These are phyloP conservation scores for Acanthopagrus latus DNA, from an alignment of 2,797 vertebrate species.

Conservation along the genomic window DNA sequence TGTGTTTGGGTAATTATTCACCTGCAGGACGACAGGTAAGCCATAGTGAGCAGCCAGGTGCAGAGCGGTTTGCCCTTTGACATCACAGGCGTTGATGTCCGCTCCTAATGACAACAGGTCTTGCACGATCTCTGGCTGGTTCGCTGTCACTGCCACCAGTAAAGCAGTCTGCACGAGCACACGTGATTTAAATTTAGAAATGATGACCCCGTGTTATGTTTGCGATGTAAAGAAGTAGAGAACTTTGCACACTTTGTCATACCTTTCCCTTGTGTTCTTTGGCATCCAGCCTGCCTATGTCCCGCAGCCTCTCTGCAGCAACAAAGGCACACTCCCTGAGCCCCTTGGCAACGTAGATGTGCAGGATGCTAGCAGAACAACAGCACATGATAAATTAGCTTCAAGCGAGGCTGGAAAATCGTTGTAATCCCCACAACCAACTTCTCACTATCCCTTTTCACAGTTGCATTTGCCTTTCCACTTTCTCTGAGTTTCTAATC, in stretches of 20 bases:
- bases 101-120: conserved; percentile 90
- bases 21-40: conserved; percentile 88
- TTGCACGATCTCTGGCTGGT: conserved; percentile 90
- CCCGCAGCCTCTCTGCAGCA: conserved; percentile 87
- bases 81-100: conserved; percentile 88
- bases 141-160: conserved; percentile 91
- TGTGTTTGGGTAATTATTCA: conserved; percentile 58
- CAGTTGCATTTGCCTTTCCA: not conserved
- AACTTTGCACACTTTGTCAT: not conserved
- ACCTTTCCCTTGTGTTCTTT: conserved; percentile 95
- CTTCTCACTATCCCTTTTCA: conserved; percentile 28
- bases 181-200: conserved; percentile 9
- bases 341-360: conserved; percentile 92
- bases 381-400: conserved; percentile 31
- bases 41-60: conserved; percentile 92
- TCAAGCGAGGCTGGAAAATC: conserved; percentile 22
- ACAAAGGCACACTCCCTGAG: conserved; percentile 88
- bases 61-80: conserved; percentile 90
- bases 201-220: not conserved
- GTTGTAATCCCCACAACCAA: conserved; percentile 26
- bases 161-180: conserved; percentile 87
- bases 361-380: conserved; percentile 86
- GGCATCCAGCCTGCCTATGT: conserved; percentile 86
- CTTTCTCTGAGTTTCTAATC: conserved; percentile 41
- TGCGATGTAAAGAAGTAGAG: not conserved